Base-by-base conservation (phyloP, 2,888 invertebrate species). In the Ischnura elegans region DNA sequence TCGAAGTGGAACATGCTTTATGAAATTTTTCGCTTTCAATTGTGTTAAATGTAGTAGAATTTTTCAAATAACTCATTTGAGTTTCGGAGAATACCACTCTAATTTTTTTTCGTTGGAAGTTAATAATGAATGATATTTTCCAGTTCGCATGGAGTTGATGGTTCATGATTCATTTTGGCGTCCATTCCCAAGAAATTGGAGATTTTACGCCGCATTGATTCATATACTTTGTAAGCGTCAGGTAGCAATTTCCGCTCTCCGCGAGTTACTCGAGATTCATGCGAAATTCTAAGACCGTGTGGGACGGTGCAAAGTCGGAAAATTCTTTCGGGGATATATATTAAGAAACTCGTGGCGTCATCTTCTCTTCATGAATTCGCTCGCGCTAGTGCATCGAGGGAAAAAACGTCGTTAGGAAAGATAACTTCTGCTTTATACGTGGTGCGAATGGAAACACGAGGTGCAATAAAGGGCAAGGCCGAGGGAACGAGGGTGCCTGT, bases 321-420 rank as follows among this genome's bases (percentile, higher is more conserved):
- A 36, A 13, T 36, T 76, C 13, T 25, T 76, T 76, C 3, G 76
- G 36, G 13, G 25, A 36, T 76, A 16, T 2, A 36, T 76, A 25
- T 13, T 76, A 36, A 76, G 76, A 76, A 76, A 76, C 13, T 4
- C 61, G 16, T 29, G 16, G 36, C 29, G 5, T 76, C 61, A 61
- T 61, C 76, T 13, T 76, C 13, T 36, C 13, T 76, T 76, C 76
- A 6, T 61, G 61, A n/a, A 61, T 61, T 6, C 61, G 61, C 61
- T 25, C 61, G 25, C 61, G 76, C 51, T 51, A 16, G 76, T 76
- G 76, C 76, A 76, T 29, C 36, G 51, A 76, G 29, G 36, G 8
- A 36, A 76, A 76, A 76, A 76, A 76, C 29, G 76, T 76, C 76
- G 76, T 76, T 76, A 29, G 36, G 76, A 36, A 76, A 76, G 76